Evolutionary conservation across 37 sponge, comb jelly and placozoan species (phyloP), one percentile per base, ranked within the genome.

Genomic region (Ianthella basta): DNA sequence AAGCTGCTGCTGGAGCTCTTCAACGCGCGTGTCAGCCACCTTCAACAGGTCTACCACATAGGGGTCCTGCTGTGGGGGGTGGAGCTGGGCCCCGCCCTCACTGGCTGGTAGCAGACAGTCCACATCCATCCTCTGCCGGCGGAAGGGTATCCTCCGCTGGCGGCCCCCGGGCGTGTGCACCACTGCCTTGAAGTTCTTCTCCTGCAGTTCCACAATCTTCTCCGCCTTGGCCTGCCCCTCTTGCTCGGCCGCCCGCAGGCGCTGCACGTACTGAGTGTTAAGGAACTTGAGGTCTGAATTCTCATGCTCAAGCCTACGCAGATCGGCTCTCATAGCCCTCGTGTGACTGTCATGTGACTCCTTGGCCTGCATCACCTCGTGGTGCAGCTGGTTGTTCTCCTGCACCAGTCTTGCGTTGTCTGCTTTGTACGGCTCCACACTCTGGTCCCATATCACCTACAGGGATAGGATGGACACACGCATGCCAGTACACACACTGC

Each of bases 81-180:
- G 32, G 3, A 4, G 53, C 54, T 55, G 37, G 53, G 86, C 60
- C 33, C 37, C 44, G 19, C 35, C 86, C 21, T 63, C 83, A 18
- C 60, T 80, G 55, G 82, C 74, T 41, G 98, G 95, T 12, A 98
- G 59, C n/a, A 85, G 39, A 30, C 80, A 81, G 50, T 97, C 96
- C 29, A 99, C 80, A 55, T 99, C 99, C 95, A 99, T 97, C 21
- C 98, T 82, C 80, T 97, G 99, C 24, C 97, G 84, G 55, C 99
- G 83, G 24, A 86, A 91, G 21, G 99, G 91, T 55, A 99, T 88
- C 65, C 90, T 91, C 72, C 91, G 94, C 82, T 93, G 89, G 25
- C 93, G 82, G 12, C 99, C 99, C 14, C 99, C 97, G 16, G 99
- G 99, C 54, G 99, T 99, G 72, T 95, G 91, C 23, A 99, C 92